phyloP scores from a whole-genome alignment of 1,140 invertebrate genomes.

The Drosophila equinoxialis region DNA sequence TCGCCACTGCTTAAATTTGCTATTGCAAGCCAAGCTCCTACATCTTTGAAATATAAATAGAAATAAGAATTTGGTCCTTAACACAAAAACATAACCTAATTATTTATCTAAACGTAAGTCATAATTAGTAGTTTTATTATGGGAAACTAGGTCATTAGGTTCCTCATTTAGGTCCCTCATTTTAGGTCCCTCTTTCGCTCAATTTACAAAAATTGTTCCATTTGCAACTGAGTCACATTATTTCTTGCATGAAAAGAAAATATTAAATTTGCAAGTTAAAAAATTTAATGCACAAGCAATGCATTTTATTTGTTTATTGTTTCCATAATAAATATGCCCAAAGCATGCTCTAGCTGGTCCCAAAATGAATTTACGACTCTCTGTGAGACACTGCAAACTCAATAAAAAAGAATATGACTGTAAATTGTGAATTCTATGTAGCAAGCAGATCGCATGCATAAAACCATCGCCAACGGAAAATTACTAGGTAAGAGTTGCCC shows the following conservation, averaged over 20 bases:
- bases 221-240: too few species aligned
- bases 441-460: conserved; percentile 64
- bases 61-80: too few species aligned
- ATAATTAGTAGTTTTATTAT: too few species aligned
- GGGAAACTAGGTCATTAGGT: too few species aligned
- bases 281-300: conserved; percentile 10
- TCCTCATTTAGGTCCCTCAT: too few species aligned
- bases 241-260: background rate
- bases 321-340: conserved; percentile 12
- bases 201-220: too few species aligned
- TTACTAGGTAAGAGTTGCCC: conserved; percentile 26
- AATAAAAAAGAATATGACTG: conserved; percentile 67
- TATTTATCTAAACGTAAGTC: too few species aligned
- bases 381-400: conserved; percentile 36
- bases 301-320: conserved; percentile 12
- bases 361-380: conserved; percentile 22
- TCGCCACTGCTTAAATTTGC: too few species aligned
- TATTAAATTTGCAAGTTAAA: background rate
- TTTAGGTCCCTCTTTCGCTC: too few species aligned
- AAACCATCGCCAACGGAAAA: conserved; percentile 49
- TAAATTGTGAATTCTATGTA: conserved; percentile 40
- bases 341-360: conserved; percentile 7
- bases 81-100: too few species aligned
- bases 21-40: too few species aligned
- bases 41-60: too few species aligned